Conservation (phyloP, 1,140 invertebrate genomes). For the Meteorus sp. region DNA sequence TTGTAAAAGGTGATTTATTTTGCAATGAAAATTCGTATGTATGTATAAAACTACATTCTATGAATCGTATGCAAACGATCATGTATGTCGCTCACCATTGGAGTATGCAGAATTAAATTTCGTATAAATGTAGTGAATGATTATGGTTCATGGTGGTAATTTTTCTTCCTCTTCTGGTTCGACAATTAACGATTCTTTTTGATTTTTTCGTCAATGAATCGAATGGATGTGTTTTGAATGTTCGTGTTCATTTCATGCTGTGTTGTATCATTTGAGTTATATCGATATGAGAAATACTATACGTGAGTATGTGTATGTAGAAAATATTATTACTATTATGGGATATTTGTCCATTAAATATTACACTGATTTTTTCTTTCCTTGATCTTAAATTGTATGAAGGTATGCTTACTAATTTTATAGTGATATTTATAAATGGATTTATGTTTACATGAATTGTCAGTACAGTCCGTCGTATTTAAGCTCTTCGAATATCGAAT, state of each 20-base stretch:
- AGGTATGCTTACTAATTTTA: conserved; percentile 30
- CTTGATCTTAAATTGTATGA: conserved; percentile 31
- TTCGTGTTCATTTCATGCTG: too few species aligned
- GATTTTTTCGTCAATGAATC: too few species aligned
- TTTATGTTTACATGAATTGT: conserved; percentile 42
- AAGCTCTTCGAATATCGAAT: conserved; percentile 44
- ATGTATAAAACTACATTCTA: conserved; percentile 52
- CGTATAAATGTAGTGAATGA: too few species aligned
- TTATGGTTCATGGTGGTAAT: too few species aligned
- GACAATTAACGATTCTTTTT: too few species aligned
- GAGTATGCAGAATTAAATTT: too few species aligned
- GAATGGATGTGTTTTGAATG: too few species aligned
- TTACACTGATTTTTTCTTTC: conserved; percentile 34
- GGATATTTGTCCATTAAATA: conserved; percentile 34
- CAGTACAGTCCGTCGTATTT: conserved; percentile 45
- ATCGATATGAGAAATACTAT: conserved; percentile 36
- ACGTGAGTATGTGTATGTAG: conserved; percentile 35
- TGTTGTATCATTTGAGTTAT: conserved; percentile 23
- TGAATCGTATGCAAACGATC: conserved; percentile 36
- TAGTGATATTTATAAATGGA: conserved; percentile 39
- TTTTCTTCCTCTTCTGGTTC: too few species aligned
- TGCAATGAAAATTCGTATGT: conserved; percentile 44
- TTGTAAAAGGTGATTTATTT: conserved; percentile 49
- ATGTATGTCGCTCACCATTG: conserved; percentile 30
- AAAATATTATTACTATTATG: conserved; percentile 37